phyloP scores from a whole-genome alignment of 92 coral and sea anemone genomes.

The Micromussa lordhowensis region DNA sequence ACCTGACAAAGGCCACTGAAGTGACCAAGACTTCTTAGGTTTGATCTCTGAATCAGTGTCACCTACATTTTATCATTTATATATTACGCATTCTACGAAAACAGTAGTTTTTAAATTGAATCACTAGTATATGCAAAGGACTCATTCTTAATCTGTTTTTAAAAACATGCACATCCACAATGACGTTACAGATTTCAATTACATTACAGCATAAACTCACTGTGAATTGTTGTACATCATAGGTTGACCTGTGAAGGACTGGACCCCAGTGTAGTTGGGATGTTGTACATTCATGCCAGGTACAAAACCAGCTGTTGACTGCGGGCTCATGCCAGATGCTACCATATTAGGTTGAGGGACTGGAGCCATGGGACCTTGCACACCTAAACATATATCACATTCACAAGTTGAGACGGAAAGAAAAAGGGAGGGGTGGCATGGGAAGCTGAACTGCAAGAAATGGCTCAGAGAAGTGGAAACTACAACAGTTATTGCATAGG shows the following conservation, averaged over 20 bases:
- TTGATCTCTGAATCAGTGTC: too few species aligned
- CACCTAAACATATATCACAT: slow-evolving; percentile 6
- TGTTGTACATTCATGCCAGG: slow-evolving; percentile 29
- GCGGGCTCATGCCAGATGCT: slow-evolving; percentile 39
- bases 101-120: too few species aligned
- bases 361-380: slow-evolving; percentile 46
- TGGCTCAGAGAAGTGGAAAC: too few species aligned
- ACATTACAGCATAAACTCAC: slow-evolving; percentile 45
- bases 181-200: too few species aligned
- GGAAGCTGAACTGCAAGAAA: not conserved
- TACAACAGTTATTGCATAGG: too few species aligned
- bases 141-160: too few species aligned
- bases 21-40: too few species aligned
- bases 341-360: slow-evolving; percentile 64
- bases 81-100: too few species aligned
- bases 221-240: slow-evolving; percentile 74
- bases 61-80: too few species aligned
- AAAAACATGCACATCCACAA: too few species aligned
- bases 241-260: slow-evolving; percentile 71
- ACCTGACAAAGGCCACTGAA: too few species aligned
- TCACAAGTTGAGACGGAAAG: not conserved
- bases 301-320: slow-evolving; percentile 50
- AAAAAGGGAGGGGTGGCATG: not conserved
- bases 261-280: slow-evolving; percentile 64
- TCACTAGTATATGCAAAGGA: too few species aligned